Conservation (phyloP, 2,888 invertebrate genomes). For the Euproctis similis region DNA sequence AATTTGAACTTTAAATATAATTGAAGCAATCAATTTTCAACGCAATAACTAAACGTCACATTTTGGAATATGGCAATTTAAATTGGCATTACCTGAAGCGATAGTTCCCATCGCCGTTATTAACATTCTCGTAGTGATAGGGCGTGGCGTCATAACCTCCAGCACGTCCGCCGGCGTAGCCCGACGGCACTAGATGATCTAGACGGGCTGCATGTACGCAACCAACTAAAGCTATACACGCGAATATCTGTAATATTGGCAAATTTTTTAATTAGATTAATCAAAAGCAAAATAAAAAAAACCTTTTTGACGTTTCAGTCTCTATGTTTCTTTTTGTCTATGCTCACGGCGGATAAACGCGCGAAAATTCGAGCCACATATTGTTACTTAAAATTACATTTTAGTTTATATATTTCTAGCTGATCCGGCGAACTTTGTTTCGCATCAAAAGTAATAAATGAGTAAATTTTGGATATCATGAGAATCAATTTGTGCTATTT, state of each 20-base stretch:
- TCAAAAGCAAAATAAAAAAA: too few relatives aligned
- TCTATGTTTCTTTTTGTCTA: too few relatives aligned
- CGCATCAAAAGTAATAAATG: too few relatives aligned
- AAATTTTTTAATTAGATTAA: too few relatives aligned
- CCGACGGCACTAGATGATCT: conserved; percentile 49
- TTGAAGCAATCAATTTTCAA: conserved; percentile 30
- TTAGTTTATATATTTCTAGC: too few relatives aligned
- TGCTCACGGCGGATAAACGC: too few relatives aligned
- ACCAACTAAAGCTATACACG: conserved; percentile 32
- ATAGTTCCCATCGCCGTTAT: conserved; percentile 79
- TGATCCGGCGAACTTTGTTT: too few relatives aligned
- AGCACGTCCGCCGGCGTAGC: conserved; percentile 35
- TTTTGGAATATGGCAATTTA: conserved; percentile 7
- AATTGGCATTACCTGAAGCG: conserved; percentile 70
- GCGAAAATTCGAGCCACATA: too few relatives aligned
- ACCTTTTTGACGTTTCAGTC: too few relatives aligned
- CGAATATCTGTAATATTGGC: conserved; percentile 39
- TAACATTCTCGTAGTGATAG: conserved; percentile 76
- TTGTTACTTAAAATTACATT: too few relatives aligned
- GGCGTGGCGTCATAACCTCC: conserved; percentile 50
- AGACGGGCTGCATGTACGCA: conserved; percentile 42
- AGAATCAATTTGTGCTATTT: too few relatives aligned
- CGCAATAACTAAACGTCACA: conserved; percentile 9
- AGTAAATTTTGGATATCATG: too few relatives aligned
- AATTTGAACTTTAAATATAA: conserved; percentile 44